A percentile compares a stretch with the other conserved stretches of the same genome.
Conservation (phyloP, 2,797 vertebrate genomes). For the Anisognathus igniventris region DNA sequence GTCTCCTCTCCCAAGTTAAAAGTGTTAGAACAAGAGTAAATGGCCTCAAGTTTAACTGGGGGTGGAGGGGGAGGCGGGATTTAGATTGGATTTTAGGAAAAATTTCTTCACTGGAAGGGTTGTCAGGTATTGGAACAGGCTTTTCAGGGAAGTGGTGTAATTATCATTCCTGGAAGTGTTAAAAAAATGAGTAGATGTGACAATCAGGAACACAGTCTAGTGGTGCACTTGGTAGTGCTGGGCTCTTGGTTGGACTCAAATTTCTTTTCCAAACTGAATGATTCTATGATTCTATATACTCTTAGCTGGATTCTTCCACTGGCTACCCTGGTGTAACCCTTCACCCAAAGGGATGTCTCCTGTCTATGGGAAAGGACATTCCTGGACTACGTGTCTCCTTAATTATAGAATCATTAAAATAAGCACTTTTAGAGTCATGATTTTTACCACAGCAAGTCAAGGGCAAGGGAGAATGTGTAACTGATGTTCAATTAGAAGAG, state of each 20-base stretch:
- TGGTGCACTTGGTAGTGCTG: not conserved
- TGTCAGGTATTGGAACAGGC: not conserved
- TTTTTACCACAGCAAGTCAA: conserved; percentile 47
- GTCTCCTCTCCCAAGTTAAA: not conserved
- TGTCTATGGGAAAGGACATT: not conserved
- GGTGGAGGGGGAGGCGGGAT: accelerated
- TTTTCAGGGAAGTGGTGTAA: not conserved
- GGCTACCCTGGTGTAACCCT: not conserved
- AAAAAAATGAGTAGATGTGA: not conserved
- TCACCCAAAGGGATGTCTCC: not conserved
- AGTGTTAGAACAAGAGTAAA: not conserved
- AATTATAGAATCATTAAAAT: conserved; percentile 20
- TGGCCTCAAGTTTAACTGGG: not conserved
- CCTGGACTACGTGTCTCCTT: not conserved
- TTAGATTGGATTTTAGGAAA: not conserved
- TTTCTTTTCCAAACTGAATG: not conserved
- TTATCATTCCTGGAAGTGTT: not conserved
- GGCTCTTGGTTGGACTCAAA: not conserved
- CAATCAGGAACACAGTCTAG: too few relatives aligned
- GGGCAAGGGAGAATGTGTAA: conserved; percentile 42
- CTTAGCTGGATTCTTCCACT: not conserved
- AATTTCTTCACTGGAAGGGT: not conserved
- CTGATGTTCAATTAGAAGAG: conserved; percentile 59
- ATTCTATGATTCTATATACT: not conserved
- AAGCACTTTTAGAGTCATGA: conserved; percentile 23